Evolutionary conservation across 2,888 invertebrate genomes (phyloP).

Genomic region (Trypoxylon attenuatum): DNA sequence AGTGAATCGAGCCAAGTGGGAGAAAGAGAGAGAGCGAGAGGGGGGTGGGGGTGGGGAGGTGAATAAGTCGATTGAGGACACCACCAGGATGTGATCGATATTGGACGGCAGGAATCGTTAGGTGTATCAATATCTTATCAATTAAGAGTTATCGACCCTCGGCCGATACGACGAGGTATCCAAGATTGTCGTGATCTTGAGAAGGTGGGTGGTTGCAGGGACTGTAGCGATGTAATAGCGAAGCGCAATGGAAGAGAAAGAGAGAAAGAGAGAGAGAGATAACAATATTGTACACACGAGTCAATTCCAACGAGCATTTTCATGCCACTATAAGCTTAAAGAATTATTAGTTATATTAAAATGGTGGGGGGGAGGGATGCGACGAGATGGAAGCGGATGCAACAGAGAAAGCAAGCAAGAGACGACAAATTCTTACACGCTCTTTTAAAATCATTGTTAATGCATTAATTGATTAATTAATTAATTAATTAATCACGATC

Average conservation of each 20-base stretch:
- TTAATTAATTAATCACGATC: constrained; percentile 68
- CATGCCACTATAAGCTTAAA: constrained; percentile 74
- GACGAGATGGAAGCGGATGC: constrained; percentile 1
- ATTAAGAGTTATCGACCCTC: constrained; percentile 39
- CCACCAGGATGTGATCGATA: no score
- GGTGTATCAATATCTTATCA: no score
- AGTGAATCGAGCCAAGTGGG: no score
- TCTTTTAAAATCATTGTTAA: constrained; percentile 73
- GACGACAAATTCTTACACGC: constrained; percentile 53
- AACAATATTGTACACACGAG: constrained; percentile 69
- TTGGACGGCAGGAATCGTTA: no score
- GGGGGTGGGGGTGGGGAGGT: no score
- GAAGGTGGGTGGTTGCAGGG: no score
- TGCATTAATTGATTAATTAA: no score
- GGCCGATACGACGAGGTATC: constrained; percentile 15
- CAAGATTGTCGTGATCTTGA: no score
- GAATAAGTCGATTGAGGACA: no score
- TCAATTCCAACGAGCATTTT: constrained; percentile 75
- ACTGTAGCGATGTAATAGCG: constrained; percentile 35
- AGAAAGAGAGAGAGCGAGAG: no score
- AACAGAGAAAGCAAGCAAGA: constrained; percentile 24
- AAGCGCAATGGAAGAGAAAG: constrained; percentile 24
- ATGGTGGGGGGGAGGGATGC: constrained; percentile 5
- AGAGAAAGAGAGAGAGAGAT: constrained; percentile 10
- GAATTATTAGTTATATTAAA: constrained; percentile 68